A percentile compares a stretch with the other conserved stretches of the same genome.
These are phyloP conservation scores for Hetaerina titia DNA, from an alignment of 2,888 invertebrate species.

Conservation along the genomic window DNA sequence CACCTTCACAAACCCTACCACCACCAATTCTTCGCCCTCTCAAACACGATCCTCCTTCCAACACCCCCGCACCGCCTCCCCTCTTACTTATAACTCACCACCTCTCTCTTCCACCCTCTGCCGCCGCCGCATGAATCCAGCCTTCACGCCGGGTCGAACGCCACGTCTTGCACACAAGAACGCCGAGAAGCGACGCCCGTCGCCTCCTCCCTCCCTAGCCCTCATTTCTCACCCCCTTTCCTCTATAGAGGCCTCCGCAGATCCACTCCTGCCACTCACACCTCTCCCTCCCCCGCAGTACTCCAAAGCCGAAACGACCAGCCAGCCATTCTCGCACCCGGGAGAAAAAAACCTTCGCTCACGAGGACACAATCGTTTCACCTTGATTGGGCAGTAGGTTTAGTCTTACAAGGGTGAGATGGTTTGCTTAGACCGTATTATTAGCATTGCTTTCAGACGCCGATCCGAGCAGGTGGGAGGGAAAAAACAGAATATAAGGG, in stretches of 20 bases:
- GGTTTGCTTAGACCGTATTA: not conserved
- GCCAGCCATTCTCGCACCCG: not conserved
- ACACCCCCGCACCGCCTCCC: slow-evolving; percentile 14
- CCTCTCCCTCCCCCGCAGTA: not conserved
- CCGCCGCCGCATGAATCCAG: not conserved
- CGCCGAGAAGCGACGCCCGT: not conserved
- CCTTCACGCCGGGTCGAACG: no score
- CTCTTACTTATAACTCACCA: not conserved
- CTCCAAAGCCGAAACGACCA: not conserved
- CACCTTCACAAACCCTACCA: not conserved
- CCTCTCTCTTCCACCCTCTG: not conserved
- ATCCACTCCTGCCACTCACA: not conserved
- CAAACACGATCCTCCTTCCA: not conserved
- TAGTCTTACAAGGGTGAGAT: not conserved
- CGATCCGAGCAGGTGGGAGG: not conserved
- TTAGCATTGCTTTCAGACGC: not conserved
- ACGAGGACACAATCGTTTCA: not conserved
- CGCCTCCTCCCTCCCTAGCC: not conserved
- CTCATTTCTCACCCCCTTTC: slow-evolving; percentile 5
- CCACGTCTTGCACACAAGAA: no score
- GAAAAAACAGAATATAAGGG: not conserved
- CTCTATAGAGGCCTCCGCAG: not conserved
- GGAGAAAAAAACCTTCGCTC: not conserved
- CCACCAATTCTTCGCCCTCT: no score
- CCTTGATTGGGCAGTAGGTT: not conserved